These are phyloP conservation scores for Myanophis thanlyinensis DNA, from an alignment of 2,113 vertebrate species.

Conservation along the genomic window DNA sequence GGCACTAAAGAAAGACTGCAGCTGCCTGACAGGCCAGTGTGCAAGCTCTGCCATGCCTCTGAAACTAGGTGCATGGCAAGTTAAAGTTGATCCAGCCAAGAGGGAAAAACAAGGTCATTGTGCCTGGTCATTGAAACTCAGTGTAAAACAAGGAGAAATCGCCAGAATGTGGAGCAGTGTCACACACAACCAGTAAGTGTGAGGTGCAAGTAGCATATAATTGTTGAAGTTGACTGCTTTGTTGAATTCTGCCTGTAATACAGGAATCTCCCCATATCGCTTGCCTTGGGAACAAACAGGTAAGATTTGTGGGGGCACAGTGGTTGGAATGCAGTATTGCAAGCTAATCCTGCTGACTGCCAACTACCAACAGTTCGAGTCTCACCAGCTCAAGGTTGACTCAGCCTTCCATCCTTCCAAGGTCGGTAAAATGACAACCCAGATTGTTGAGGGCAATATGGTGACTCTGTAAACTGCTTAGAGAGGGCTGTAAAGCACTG, in stretches of 20 bases:
- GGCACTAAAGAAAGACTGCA: background rate
- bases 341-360: too few species aligned
- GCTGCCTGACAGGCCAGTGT: background rate
- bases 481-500: too few species aligned
- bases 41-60: background rate
- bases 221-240: background rate
- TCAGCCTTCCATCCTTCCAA: too few species aligned
- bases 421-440: too few species aligned
- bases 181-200: background rate
- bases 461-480: too few species aligned
- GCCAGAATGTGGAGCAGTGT: background rate
- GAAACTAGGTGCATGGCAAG: background rate
- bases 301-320: too few species aligned
- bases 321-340: too few species aligned
- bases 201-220: background rate
- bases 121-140: background rate
- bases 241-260: background rate
- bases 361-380: too few species aligned
- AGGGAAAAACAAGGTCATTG: background rate
- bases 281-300: too few species aligned
- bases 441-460: too few species aligned
- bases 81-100: background rate
- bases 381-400: too few species aligned
- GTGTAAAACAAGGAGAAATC: background rate
- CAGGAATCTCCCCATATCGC: background rate